Conservation (phyloP, 2,113 vertebrate species). For the Alouatta palliata region DNA sequence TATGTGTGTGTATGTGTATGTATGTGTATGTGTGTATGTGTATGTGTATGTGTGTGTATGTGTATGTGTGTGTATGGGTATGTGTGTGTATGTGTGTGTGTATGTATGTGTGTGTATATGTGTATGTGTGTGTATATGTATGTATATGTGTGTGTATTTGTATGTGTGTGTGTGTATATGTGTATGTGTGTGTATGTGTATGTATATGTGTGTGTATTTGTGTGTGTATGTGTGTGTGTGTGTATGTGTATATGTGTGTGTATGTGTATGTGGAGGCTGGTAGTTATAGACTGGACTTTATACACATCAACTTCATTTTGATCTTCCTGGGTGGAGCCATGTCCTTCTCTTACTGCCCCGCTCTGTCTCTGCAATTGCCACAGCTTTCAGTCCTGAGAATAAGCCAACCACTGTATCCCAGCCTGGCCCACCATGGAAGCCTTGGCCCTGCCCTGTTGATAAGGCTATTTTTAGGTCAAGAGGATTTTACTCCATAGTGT, state of each 20-base stretch:
- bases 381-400: neutral
- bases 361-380: neutral
- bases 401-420: neutral
- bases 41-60: neutral
- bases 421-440: neutral
- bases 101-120: neutral
- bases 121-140: neutral
- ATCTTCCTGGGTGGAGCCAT: neutral
- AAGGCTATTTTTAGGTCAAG: neutral
- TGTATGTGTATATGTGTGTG: neutral
- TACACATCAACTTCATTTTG: neutral
- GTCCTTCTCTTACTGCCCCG: neutral
- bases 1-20: neutral
- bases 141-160: neutral
- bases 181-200: neutral
- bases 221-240: too few species aligned
- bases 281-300: neutral
- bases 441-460: too few species aligned
- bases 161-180: neutral
- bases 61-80: neutral
- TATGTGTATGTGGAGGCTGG: neutral
- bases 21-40: too few species aligned
- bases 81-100: neutral
- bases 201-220: neutral
- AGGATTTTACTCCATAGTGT: neutral